These are phyloP conservation scores for Hemistola chrysoprasaria DNA, from an alignment of 2,888 invertebrate genomes.

Conservation along the genomic window DNA sequence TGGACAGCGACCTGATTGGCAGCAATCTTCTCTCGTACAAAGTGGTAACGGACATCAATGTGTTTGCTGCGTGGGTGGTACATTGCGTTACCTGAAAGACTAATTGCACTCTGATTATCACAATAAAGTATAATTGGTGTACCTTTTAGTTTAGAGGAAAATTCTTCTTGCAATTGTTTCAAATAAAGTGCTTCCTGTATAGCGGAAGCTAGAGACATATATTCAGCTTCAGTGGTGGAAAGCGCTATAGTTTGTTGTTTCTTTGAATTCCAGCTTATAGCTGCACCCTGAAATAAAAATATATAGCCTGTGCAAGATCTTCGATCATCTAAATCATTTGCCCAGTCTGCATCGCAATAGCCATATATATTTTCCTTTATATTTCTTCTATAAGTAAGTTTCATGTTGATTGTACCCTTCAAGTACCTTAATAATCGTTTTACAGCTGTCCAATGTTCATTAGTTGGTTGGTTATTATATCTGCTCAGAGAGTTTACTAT, in stretches of 20 bases:
- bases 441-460: slow-evolving; percentile 33
- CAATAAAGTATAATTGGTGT: slow-evolving; percentile 14
- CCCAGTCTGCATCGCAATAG: too few species aligned
- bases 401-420: too few species aligned
- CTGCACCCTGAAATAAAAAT: slow-evolving; percentile 34
- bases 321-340: slow-evolving; percentile 19
- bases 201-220: slow-evolving; percentile 27
- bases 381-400: too few species aligned
- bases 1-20: slow-evolving; percentile 1
- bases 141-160: slow-evolving; percentile 7
- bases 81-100: slow-evolving; percentile 14
- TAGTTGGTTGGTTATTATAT: slow-evolving; percentile 22
- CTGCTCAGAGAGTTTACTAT: slow-evolving; percentile 22
- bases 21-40: slow-evolving; percentile 9
- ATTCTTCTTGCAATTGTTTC: slow-evolving; percentile 13
- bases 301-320: slow-evolving; percentile 32
- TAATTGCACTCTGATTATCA: too few species aligned
- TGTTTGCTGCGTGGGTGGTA: slow-evolving; percentile 24
- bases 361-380: too few species aligned
- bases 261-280: slow-evolving; percentile 34
- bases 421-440: too few species aligned
- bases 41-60: slow-evolving; percentile 26
- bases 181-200: slow-evolving; percentile 30
- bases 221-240: slow-evolving; percentile 31
- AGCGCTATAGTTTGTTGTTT: slow-evolving; percentile 25